These are phyloP conservation scores for Poeciliopsis presidionis DNA, from an alignment of 2,797 vertebrate genomes.

Conservation along the genomic window DNA sequence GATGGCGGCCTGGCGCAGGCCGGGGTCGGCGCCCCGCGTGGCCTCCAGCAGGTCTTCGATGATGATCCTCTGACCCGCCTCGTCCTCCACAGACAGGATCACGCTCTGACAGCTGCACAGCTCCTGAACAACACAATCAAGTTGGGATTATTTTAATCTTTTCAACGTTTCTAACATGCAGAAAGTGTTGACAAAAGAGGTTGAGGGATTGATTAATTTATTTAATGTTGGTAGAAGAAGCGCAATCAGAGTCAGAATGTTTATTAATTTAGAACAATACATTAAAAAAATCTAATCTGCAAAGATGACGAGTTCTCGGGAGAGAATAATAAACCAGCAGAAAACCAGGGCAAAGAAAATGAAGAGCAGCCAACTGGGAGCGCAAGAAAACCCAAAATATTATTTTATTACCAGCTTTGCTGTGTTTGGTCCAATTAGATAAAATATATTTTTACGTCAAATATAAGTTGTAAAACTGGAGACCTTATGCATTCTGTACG, in stretches of 20 bases:
- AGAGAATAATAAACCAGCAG: neutral
- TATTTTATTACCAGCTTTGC: neutral
- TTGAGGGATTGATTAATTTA: neutral
- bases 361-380: neutral
- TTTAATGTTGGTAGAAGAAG: neutral
- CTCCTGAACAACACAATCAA: conserved; percentile 76
- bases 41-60: conserved; percentile 94
- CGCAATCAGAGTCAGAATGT: neutral
- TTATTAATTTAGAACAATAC: neutral
- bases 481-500: neutral
- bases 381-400: neutral
- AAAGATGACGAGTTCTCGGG: neutral
- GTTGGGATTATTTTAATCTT: no score
- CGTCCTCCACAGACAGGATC: conserved; percentile 95
- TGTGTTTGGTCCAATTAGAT: neutral
- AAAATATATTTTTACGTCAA: neutral
- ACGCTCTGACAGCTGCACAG: conserved; percentile 94
- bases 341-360: neutral
- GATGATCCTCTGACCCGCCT: conserved; percentile 93
- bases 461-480: neutral
- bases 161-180: neutral
- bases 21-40: conserved; percentile 87
- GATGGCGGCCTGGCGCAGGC: conserved; percentile 90
- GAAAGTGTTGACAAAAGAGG: neutral
- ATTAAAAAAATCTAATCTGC: neutral